Percentiles rank a stretch among this genome's conserved stretches.
Conservation (phyloP, 2,113 vertebrate genomes). For the Heliornis fulica region DNA sequence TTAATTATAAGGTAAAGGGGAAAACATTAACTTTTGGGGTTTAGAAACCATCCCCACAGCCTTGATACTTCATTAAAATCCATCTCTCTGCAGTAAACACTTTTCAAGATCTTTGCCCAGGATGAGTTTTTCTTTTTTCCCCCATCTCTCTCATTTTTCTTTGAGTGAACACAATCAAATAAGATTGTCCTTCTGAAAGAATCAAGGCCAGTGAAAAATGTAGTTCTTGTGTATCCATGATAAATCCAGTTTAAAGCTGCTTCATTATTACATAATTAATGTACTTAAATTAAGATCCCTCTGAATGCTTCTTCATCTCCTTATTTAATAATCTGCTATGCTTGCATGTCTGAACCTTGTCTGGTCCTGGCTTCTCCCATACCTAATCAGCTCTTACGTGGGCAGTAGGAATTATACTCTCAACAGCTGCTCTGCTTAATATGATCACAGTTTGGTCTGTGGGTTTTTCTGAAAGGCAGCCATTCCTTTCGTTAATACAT, state of each 20-base stretch:
- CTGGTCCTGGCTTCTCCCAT: slow-evolving; percentile 8
- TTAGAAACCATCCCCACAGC: neutral
- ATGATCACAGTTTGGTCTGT: neutral
- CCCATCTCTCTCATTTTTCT: neutral
- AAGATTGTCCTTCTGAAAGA: neutral
- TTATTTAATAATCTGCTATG: slow-evolving; percentile 54
- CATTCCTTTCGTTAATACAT: neutral
- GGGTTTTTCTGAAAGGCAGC: neutral
- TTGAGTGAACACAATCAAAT: neutral
- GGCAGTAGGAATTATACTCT: neutral
- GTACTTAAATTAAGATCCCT: slow-evolving; percentile 41
- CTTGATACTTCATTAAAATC: neutral
- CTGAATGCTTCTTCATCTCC: slow-evolving; percentile 44
- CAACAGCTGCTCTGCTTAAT: neutral
- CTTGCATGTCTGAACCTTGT: slow-evolving; percentile 57
- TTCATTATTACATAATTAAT: slow-evolving; percentile 41
- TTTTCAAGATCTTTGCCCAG: neutral
- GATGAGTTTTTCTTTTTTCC: neutral
- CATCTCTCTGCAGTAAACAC: neutral
- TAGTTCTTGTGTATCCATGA: neutral
- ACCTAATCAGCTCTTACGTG: slow-evolving; percentile 14
- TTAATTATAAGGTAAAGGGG: neutral
- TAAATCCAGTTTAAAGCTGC: slow-evolving; percentile 15
- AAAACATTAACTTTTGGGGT: neutral
- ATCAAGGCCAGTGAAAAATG: neutral